Conservation (phyloP, 2,888 invertebrate genomes). For the Drosophila austrosaltans region DNA sequence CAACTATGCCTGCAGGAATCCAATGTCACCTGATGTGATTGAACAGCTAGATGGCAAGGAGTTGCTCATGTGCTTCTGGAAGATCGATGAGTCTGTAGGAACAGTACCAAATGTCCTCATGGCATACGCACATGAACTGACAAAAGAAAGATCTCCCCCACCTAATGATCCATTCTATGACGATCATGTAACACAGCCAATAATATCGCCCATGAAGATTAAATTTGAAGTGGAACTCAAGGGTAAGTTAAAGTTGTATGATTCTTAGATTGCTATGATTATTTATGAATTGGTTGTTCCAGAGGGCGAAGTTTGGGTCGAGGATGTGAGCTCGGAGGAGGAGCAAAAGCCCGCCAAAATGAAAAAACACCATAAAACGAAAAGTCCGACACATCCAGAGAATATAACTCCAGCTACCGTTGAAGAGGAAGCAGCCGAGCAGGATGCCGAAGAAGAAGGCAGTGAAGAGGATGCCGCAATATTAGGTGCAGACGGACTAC, state of each 20-base stretch:
- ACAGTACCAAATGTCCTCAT: constrained; percentile 69
- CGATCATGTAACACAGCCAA: constrained; percentile 66
- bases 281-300: neutral
- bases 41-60: constrained; percentile 81
- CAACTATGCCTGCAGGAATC: constrained; percentile 81
- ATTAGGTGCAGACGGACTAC: constrained; percentile 28
- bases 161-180: constrained; percentile 67
- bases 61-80: constrained; percentile 82
- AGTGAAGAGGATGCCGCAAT: constrained; percentile 64
- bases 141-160: constrained; percentile 63
- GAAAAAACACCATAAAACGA: constrained; percentile 40
- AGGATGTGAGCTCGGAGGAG: constrained; percentile 62
- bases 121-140: constrained; percentile 75
- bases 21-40: constrained; percentile 75
- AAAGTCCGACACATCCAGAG: constrained; percentile 38
- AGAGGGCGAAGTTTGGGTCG: constrained; percentile 69
- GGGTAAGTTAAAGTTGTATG: constrained; percentile 47
- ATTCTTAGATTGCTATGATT: neutral
- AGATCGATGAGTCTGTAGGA: constrained; percentile 73
- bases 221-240: constrained; percentile 69
- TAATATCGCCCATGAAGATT: constrained; percentile 75
- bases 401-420: constrained; percentile 29
- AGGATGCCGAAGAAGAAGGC: constrained; percentile 59
- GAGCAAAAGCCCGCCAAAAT: constrained; percentile 30
- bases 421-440: constrained; percentile 42